Base-by-base conservation (phyloP, 2,113 vertebrate species). In the Glareola pratincola region DNA sequence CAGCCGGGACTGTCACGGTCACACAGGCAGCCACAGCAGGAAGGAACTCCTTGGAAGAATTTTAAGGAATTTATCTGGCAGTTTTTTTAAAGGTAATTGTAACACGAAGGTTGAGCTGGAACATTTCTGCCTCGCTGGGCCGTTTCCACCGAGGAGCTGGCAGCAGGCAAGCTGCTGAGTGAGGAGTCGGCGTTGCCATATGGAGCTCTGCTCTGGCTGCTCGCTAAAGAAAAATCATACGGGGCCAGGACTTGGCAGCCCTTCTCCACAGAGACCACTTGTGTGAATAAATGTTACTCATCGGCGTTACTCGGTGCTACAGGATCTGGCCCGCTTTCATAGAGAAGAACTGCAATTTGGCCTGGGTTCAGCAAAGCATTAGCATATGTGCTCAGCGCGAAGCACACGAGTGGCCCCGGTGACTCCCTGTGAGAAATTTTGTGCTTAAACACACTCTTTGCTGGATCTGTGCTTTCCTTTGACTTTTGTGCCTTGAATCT, bases 131-230 rank as follows among this genome's bases (percentile, higher is more conserved):
- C 57, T 94, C 4, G 1, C 93, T 50, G 93, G 79, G 92, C 64
- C 3, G 1, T 81, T 90, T 88, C 50, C 85, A 84, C 41, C 0
- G 15, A 81, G 92, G 88, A 89, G 73, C 91, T 97, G 96, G 96
- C 94, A 85, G 95, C 85, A 36, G 84, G 59, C n/a, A 69, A 96
- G 94, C 94, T 92, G 96, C 92, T 93, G 93, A 96, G 95, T 97
- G 95, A 96, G 88, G 96, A 91, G 84, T 68, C 4, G 13, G 92
- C 5, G 7, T 68, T 94, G 96, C 94, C 97, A 97, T 91, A 92
- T 97, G 96, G 97, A 97, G 94, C 82, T 81, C 22, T 48, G 85
- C 77, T 94, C 88, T 57, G 92, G 85, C 95, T 94, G 88, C 87
- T 84, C n/a, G 59, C 93, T 92, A 47, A 77, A 27, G n/a, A 34